Evolutionary conservation across 2,113 vertebrate genomes (phyloP).

Genomic region (Ginglymostoma cirratum): DNA sequence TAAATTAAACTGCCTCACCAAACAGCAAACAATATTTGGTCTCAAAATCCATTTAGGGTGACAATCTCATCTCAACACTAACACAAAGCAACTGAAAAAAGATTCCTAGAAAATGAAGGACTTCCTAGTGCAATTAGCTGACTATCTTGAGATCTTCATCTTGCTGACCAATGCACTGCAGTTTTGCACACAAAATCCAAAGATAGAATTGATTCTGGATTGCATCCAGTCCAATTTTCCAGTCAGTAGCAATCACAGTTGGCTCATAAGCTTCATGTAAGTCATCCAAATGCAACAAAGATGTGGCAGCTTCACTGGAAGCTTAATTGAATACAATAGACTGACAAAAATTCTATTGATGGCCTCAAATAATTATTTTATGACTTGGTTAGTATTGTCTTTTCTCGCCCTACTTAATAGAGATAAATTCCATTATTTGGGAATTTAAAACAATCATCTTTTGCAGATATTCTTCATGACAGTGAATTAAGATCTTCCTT

Average conservation of each 20-base stretch:
- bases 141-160: conserved; percentile 27
- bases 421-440: not conserved
- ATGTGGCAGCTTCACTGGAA: not conserved
- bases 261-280: not conserved
- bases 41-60: not conserved
- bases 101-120: not conserved
- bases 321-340: not conserved
- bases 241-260: conserved; percentile 23
- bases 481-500: not conserved
- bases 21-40: not conserved
- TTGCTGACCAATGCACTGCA: conserved; percentile 8
- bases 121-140: conserved; percentile 22
- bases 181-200: not conserved
- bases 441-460: not conserved
- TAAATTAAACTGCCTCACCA: not conserved
- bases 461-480: not conserved
- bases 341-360: not conserved
- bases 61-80: not conserved
- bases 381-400: not conserved
- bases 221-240: conserved; percentile 32
- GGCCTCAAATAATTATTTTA: not conserved
- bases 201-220: conserved; percentile 36
- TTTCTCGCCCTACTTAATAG: not conserved
- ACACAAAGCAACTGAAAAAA: not conserved
- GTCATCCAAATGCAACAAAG: not conserved